phyloP scores from a whole-genome alignment of 2,888 invertebrate genomes.

The Drosophila suboccidentalis region DNA sequence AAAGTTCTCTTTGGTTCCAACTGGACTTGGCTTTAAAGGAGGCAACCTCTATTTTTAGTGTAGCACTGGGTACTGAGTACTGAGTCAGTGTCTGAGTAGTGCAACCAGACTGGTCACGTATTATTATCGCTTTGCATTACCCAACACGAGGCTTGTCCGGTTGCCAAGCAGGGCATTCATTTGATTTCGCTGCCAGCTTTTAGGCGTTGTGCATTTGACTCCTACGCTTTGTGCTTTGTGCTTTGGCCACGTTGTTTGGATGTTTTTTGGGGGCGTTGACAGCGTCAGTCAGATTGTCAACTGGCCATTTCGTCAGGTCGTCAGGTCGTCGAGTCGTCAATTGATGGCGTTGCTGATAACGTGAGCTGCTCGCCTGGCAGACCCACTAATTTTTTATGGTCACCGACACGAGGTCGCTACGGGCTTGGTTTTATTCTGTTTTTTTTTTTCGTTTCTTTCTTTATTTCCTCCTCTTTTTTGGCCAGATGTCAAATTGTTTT shows the following conservation, averaged over 20 bases:
- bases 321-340: conserved; percentile 41
- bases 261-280: conserved; percentile 64
- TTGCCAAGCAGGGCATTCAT: conserved; percentile 60
- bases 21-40: conserved; percentile 47
- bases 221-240: conserved; percentile 28
- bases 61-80: conserved; percentile 5
- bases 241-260: conserved; percentile 26
- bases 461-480: conserved; percentile 50
- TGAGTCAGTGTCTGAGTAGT: conserved; percentile 9
- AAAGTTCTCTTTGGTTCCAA: conserved; percentile 33
- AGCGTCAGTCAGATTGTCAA: conserved; percentile 66
- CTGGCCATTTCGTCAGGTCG: conserved; percentile 22
- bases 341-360: conserved; percentile 76
- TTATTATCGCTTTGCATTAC: conserved; percentile 71
- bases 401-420: conserved; percentile 53
- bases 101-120: conserved; percentile 72
- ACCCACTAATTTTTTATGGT: conserved; percentile 79
- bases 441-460: conserved; percentile 17
- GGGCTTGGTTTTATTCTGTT: conserved; percentile 9
- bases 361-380: conserved; percentile 59
- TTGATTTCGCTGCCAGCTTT: conserved; percentile 74
- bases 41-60: not conserved
- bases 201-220: conserved; percentile 68
- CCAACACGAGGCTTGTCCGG: conserved; percentile 57
- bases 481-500: conserved; percentile 82